Percentiles rank a stretch among this genome's conserved stretches.
These are phyloP conservation scores for Xenopus tropicalis DNA, from an alignment of 2,113 vertebrate species.

Conservation along the genomic window UCB_Xtro_10.0 CM004445.2:109491001-109491500, in stretches of 20 bases:
- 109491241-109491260: slow-evolving; percentile 13
- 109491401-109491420: too few species aligned
- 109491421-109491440: too few species aligned
- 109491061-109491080: slow-evolving; percentile 80
- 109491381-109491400: too few species aligned
- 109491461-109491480: too few species aligned
- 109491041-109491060: slow-evolving; percentile 75
- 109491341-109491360: too few species aligned
- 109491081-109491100: slow-evolving; percentile 71
- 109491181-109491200: background rate
- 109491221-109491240: background rate
- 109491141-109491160: too few species aligned
- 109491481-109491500: too few species aligned
- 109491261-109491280: slow-evolving; percentile 15
- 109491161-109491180: background rate
- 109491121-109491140: background rate
- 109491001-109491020: slow-evolving; percentile 91
- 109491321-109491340: background rate
- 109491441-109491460: too few species aligned
- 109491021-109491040: slow-evolving; percentile 81
- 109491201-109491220: background rate
- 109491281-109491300: background rate
- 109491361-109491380: too few species aligned
- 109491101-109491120: background rate
- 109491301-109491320: background rate